Conservation (phyloP, 2,797 vertebrate species). For the Moxostoma hubbsi region DNA sequence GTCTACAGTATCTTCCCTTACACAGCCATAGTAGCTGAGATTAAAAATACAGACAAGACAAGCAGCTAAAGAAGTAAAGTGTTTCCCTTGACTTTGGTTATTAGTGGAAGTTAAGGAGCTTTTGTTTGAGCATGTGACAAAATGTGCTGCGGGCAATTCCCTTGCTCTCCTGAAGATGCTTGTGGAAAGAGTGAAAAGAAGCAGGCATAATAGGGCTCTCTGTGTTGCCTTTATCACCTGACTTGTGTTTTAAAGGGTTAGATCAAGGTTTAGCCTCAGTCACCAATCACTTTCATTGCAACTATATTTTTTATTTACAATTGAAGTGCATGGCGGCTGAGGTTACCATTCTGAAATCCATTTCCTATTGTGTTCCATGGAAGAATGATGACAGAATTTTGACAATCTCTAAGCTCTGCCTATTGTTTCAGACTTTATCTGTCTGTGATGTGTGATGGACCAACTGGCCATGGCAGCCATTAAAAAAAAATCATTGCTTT, state of each 20-base stretch:
- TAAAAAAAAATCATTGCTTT: slow-evolving; percentile 27
- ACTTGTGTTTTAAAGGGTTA: neutral
- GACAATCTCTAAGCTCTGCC: too few relatives aligned
- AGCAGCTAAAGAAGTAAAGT: slow-evolving; percentile 38
- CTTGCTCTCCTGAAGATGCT: slow-evolving; percentile 14
- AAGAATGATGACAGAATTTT: too few relatives aligned
- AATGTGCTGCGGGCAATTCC: slow-evolving; percentile 22
- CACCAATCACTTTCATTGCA: too few relatives aligned
- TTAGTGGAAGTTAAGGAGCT: slow-evolving; percentile 47
- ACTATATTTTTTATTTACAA: too few relatives aligned
- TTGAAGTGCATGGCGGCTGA: too few relatives aligned
- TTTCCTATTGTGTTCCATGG: too few relatives aligned
- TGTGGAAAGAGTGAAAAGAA: slow-evolving; percentile 19
- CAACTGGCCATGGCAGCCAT: slow-evolving; percentile 37
- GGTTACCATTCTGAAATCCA: too few relatives aligned
- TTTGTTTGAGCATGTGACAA: slow-evolving; percentile 45
- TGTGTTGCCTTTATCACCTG: slow-evolving; percentile 28
- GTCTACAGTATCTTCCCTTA: neutral
- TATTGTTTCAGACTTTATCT: slow-evolving; percentile 12
- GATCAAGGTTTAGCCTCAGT: too few relatives aligned
- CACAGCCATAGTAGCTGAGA: neutral
- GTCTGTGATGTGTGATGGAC: slow-evolving; percentile 27
- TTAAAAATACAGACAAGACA: slow-evolving; percentile 26
- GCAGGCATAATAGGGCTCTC: slow-evolving; percentile 40
- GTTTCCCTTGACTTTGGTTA: slow-evolving; percentile 49